Evolutionary conservation across 2,797 vertebrate species (phyloP), one percentile per base, ranked within the genome.

Genomic region (Adelosebastes latens): DNA sequence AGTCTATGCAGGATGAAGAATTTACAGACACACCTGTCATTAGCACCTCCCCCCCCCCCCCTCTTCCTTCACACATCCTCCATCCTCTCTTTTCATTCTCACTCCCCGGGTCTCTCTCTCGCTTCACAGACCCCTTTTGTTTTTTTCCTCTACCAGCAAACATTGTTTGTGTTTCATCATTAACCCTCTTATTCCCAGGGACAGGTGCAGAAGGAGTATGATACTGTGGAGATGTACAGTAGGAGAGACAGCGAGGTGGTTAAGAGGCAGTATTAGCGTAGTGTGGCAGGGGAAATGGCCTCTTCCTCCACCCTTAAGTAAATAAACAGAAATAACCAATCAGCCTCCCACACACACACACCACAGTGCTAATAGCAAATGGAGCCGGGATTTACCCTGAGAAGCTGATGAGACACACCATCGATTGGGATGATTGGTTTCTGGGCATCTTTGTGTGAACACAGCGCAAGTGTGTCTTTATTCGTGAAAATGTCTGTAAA

Each of bases 1-100:
- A 96, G 95, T 95, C 80, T 97, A 97, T 97, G 97, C 96, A 96
- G 96, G 97, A 97, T 97, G 95, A 97, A 96, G 96, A 97, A 97
- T 97, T 96, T 96, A 96, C 96, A 95, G 96, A 96, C 96, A 95
- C 96, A 97, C 97, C 97, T 96, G 95, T 97, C 96, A 97, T 97
- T 96, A 96, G 94, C 91, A 81, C 85, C 90, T 83, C 66, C 83
- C 75, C 66, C 22, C 77, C 77, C 29, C 31, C 20, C 53, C 25
- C 36, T 1, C 31, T 12, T 36, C 80, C 71, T 68, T 74, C 75
- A 61, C 84, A 67, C 62, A 75, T 56, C 80, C 68, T 67, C 74
- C 78, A 67, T 68, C 69, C 79, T 77, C 73, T 86, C 86, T 86
- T 77, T 88, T 72, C 61, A 86, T 72, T 90, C 83, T 81, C 75